phyloP scores from a whole-genome alignment of 2,797 vertebrate genomes.

The Octomys mimax region DNA sequence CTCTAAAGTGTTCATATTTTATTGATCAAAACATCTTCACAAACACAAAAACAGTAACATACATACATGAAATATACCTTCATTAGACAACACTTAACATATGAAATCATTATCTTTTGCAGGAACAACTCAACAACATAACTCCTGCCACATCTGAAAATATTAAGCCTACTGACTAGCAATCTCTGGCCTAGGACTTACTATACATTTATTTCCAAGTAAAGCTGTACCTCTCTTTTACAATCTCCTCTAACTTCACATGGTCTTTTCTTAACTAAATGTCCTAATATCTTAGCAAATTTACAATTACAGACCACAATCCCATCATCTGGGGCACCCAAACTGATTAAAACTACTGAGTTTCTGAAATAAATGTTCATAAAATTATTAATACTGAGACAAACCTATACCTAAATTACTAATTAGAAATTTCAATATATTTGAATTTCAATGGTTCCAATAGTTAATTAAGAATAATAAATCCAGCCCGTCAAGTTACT shows the following conservation, averaged over 20 bases:
- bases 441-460: conserved; percentile 19
- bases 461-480: conserved; percentile 57
- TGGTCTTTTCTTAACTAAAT: conserved; percentile 12
- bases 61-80: neutral
- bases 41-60: conserved; percentile 6
- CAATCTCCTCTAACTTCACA: neutral
- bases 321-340: neutral
- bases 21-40: conserved; percentile 31
- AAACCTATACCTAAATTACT: neutral
- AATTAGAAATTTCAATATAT: neutral
- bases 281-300: neutral
- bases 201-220: conserved; percentile 47
- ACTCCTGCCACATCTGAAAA: neutral
- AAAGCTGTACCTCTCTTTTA: conserved; percentile 47
- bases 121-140: neutral
- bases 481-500: neutral
- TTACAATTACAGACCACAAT: conserved; percentile 43
- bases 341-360: conserved; percentile 45
- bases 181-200: conserved; percentile 4
- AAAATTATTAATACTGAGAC: conserved; percentile 8
- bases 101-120: neutral
- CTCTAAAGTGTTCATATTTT: conserved; percentile 33
- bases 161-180: neutral
- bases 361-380: conserved; percentile 45
- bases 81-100: neutral